These are phyloP conservation scores for Anguilla obscura DNA, from an alignment of 2,797 vertebrate genomes.

Conservation along the genomic window DNA sequence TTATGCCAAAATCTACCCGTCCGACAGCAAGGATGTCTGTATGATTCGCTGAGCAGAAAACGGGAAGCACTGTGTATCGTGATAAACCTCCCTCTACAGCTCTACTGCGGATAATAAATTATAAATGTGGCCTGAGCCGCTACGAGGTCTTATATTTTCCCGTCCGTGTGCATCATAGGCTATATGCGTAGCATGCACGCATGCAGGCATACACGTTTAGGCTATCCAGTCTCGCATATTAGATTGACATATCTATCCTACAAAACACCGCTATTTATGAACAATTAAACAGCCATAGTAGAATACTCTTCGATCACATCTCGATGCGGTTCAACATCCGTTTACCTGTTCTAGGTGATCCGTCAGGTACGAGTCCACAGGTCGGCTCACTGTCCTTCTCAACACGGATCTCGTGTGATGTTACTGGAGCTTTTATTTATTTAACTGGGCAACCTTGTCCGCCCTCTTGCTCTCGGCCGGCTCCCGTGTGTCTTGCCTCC, in stretches of 20 bases:
- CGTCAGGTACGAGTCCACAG: slow-evolving; percentile 41
- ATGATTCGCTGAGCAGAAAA: slow-evolving; percentile 22
- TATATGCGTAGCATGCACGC: neutral
- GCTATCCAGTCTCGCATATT: neutral
- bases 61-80: slow-evolving; percentile 21
- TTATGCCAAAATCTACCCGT: neutral
- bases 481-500: slow-evolving; percentile 24
- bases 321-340: slow-evolving; percentile 7
- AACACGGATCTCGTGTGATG: slow-evolving; percentile 42
- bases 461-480: slow-evolving; percentile 22
- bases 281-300: slow-evolving; percentile 26
- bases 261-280: slow-evolving; percentile 6
- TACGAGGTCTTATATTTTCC: neutral
- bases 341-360: slow-evolving; percentile 42
- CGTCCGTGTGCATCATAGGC: neutral
- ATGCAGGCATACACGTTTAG: neutral
- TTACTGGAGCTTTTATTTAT: slow-evolving; percentile 52
- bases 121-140: slow-evolving; percentile 51
- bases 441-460: slow-evolving; percentile 55
- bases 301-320: slow-evolving; percentile 33
- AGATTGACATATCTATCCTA: neutral
- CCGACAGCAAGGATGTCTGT: neutral
- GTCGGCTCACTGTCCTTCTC: slow-evolving; percentile 16
- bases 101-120: slow-evolving; percentile 60
- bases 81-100: slow-evolving; percentile 38